A percentile compares a stretch with the other conserved stretches of the same genome.
Evolutionary conservation across 2,888 invertebrate species (phyloP).

Genomic region (Sinotaia quadrata): DNA sequence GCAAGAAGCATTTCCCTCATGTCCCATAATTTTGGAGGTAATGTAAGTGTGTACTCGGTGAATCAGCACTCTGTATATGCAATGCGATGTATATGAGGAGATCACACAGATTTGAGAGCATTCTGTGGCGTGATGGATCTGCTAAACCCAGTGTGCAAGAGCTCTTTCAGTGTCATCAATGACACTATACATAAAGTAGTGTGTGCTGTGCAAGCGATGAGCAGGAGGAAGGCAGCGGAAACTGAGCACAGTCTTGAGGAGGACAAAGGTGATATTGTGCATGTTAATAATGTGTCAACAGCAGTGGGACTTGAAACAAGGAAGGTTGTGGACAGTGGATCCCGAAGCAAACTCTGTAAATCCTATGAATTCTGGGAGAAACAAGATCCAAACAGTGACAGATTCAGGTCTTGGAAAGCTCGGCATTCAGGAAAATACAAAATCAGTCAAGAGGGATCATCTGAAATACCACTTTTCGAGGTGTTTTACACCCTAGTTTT

Average conservation of each 20-base stretch:
- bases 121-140: constrained; percentile 16
- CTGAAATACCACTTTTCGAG: too few relatives aligned
- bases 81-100: background rate
- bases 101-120: background rate
- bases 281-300: background rate
- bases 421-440: background rate
- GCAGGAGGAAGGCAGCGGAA: background rate
- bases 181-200: background rate
- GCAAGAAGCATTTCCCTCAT: background rate
- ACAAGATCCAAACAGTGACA: background rate
- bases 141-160: background rate
- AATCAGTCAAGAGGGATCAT: constrained; percentile 2
- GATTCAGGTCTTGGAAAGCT: background rate
- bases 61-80: constrained; percentile 4
- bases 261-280: background rate
- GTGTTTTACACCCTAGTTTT: too few relatives aligned
- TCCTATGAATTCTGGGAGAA: constrained; percentile 13
- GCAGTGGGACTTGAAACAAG: background rate
- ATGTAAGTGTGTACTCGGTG: background rate
- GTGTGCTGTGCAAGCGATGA: background rate
- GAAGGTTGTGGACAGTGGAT: background rate
- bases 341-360: constrained; percentile 6
- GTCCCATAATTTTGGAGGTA: background rate
- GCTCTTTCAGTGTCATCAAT: too few relatives aligned
- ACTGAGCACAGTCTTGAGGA: background rate